Evolutionary conservation across 2,113 vertebrate species (phyloP).

Genomic region (Crotalus horridus): DNA sequence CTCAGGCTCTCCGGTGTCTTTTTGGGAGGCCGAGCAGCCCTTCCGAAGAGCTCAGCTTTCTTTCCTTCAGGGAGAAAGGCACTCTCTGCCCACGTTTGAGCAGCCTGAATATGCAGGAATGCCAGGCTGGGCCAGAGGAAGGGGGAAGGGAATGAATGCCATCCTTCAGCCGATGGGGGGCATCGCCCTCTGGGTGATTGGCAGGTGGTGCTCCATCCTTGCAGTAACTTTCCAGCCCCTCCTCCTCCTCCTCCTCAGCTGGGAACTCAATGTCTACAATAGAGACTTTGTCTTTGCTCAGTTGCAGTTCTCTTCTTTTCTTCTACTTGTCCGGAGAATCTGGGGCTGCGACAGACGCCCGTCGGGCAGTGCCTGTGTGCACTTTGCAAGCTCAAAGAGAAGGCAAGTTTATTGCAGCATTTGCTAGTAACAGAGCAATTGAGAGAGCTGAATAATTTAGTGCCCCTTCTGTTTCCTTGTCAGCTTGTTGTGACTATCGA

Average conservation of each 20-base stretch:
- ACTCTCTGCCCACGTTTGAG: background rate
- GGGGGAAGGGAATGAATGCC: background rate
- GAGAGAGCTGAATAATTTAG: background rate
- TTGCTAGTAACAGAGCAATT: background rate
- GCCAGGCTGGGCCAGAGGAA: background rate
- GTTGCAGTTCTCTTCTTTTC: background rate
- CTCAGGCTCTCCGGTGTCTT: background rate
- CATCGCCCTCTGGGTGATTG: background rate
- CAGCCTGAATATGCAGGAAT: background rate
- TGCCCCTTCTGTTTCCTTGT: background rate
- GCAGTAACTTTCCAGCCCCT: background rate
- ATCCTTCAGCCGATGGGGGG: background rate
- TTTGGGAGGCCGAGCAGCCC: background rate
- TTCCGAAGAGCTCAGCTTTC: background rate
- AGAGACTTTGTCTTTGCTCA: background rate
- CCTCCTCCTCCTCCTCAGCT: background rate
- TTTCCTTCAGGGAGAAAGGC: background rate
- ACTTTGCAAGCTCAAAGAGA: background rate
- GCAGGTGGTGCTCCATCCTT: background rate
- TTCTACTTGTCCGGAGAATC: background rate
- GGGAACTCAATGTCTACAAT: background rate
- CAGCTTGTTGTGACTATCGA: background rate
- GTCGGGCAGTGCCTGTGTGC: background rate
- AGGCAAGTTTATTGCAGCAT: background rate
- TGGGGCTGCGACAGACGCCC: background rate